Percentiles rank a stretch among this genome's conserved stretches.
Evolutionary conservation across 2,797 vertebrate genomes (phyloP).

Genomic region (Percopsis omiscomaycus): DNA sequence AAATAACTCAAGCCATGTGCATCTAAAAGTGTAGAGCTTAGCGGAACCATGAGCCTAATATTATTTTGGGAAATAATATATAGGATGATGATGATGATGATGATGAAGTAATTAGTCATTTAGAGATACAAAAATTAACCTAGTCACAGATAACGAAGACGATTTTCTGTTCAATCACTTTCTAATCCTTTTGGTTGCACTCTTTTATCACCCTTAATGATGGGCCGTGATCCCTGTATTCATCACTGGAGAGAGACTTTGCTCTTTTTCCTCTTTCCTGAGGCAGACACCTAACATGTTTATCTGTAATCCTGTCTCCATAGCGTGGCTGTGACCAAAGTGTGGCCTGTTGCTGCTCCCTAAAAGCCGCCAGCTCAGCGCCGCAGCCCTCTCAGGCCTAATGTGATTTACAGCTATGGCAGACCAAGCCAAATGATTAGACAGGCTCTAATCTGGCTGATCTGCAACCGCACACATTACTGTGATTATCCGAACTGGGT

Average conservation of each 20-base stretch:
- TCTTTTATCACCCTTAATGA: slow-evolving; percentile 69
- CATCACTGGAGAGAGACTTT: slow-evolving; percentile 50
- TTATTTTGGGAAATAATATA: background rate
- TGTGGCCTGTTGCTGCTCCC: slow-evolving; percentile 62
- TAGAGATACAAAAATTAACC: slow-evolving; percentile 62
- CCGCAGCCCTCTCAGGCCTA: slow-evolving; percentile 62
- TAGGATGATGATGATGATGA: slow-evolving; percentile 19
- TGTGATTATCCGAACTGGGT: slow-evolving; percentile 55
- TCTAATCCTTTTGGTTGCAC: slow-evolving; percentile 65
- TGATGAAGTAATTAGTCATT: slow-evolving; percentile 61
- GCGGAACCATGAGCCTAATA: slow-evolving; percentile 24
- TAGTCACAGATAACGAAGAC: slow-evolving; percentile 47
- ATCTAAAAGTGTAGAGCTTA: slow-evolving; percentile 5
- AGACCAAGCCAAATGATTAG: slow-evolving; percentile 65
- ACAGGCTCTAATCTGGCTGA: slow-evolving; percentile 67
- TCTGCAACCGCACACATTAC: slow-evolving; percentile 66
- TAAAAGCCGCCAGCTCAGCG: slow-evolving; percentile 56
- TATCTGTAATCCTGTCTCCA: slow-evolving; percentile 73
- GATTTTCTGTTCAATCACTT: slow-evolving; percentile 66
- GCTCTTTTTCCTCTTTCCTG: slow-evolving; percentile 63
- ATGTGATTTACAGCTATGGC: slow-evolving; percentile 70
- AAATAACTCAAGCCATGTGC: background rate
- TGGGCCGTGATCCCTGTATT: slow-evolving; percentile 55
- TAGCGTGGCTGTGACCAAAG: slow-evolving; percentile 71
- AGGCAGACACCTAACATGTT: slow-evolving; percentile 73